A percentile compares a stretch with the other conserved stretches of the same genome.
These are phyloP conservation scores for Pogonus chalceus DNA, from an alignment of 1,140 invertebrate genomes.

Conservation along the genomic window DNA sequence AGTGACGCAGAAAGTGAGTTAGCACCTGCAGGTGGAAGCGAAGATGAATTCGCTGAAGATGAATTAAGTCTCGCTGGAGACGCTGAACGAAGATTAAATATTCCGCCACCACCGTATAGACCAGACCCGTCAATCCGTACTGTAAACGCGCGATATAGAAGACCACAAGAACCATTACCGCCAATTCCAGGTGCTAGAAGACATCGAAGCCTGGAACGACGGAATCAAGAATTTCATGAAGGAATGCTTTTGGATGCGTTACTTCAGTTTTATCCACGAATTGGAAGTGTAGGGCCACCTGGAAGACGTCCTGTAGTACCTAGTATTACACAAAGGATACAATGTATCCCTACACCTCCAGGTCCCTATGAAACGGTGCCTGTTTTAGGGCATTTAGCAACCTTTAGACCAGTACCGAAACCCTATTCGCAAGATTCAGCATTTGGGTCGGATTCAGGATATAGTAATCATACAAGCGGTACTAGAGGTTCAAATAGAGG, in stretches of 20 bases:
- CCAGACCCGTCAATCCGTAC: conserved; percentile 23
- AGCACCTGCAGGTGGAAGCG: conserved; percentile 44
- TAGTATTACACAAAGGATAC: conserved; percentile 39
- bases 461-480: conserved; percentile 51
- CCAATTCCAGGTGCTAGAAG: conserved; percentile 39
- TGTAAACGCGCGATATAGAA: conserved; percentile 27
- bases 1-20: conserved; percentile 52
- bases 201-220: conserved; percentile 45
- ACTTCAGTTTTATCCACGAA: conserved; percentile 48
- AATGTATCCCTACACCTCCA: conserved; percentile 40
- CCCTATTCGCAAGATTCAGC: conserved; percentile 42
- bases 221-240: conserved; percentile 50
- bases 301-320: conserved; percentile 26
- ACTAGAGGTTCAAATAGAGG: conserved; percentile 31
- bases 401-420: conserved; percentile 32
- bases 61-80: conserved; percentile 49
- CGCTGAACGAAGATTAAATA: conserved; percentile 35
- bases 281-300: conserved; percentile 35
- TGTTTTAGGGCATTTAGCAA: conserved; percentile 39
- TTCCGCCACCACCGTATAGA: conserved; percentile 36
- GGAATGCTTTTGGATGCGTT: conserved; percentile 55
- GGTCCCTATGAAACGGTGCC: conserved; percentile 47
- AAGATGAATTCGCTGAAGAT: conserved; percentile 60
- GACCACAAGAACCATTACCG: conserved; percentile 30
- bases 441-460: conserved; percentile 56